Evolutionary conservation across 2,797 vertebrate species (phyloP), one percentile per base, ranked within the genome.

Genomic region (Antennarius maculatus): DNA sequence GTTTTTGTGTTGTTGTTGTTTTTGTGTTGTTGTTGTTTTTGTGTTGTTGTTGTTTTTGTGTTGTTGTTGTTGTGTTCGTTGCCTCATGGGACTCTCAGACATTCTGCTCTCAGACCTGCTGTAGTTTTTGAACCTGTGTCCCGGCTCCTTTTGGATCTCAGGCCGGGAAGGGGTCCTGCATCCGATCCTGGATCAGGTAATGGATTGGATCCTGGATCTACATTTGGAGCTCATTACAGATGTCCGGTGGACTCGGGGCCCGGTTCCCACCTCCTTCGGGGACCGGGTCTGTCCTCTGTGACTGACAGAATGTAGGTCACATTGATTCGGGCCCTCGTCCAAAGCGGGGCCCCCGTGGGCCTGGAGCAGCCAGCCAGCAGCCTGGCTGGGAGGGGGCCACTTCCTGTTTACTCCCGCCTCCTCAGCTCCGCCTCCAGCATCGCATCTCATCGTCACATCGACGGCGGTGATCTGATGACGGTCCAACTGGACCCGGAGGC

Each of bases 161-260:
- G 74, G 69, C 77, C 53, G 83, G 77, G 76, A 17, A 62, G 66
- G 62, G 57, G 61, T 74, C 39, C 17, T 54, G 87, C 76, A 87
- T 54, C 78, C 1, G 57, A 60, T 74, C 39, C 17, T 54, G 87
- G 77, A 87, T 54, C 78, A 3, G 57, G 59, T 74, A 34, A n/a
- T 29, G 61, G 60, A 28, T 74, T 23, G 4, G 68, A 81, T 80
- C 86, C 80, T 54, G 87, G 77, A 87, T 54, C 79, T 83, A 89
- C 90, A 88, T 93, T 93, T 92, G 91, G 91, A 93, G 86, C 86
- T 92, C 88, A 92, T 93, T 93, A 93, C 91, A 87, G 86, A 81
- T 68, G 77, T 73, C 79, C 71, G 76, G 61, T 28, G 79, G 85
- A 77, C 86, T 67, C 1, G 53, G 77, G 82, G 78, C 81, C 81